phyloP scores from a whole-genome alignment of 2,797 vertebrate species.

The Carduelis carduelis region DNA sequence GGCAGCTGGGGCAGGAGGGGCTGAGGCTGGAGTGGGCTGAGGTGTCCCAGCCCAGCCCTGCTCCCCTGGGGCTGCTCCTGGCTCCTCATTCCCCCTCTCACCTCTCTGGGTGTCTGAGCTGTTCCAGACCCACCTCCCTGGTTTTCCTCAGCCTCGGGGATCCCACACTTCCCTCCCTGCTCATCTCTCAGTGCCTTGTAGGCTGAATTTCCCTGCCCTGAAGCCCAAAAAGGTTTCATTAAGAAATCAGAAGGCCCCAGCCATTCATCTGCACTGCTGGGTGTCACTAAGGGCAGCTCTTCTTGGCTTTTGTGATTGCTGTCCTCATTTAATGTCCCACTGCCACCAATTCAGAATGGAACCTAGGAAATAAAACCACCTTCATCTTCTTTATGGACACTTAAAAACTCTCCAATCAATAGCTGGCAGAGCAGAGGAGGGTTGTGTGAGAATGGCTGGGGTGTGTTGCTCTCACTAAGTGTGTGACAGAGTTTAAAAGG shows the following conservation, averaged over 20 bases:
- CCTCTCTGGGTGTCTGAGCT: neutral
- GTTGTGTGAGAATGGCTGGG: neutral
- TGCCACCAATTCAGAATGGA: neutral
- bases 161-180: neutral
- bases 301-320: neutral
- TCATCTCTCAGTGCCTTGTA: neutral
- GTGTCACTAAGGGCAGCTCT: neutral
- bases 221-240: neutral
- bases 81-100: neutral
- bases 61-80: neutral
- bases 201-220: neutral
- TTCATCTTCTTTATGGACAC: neutral
- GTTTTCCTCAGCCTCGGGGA: neutral
- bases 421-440: neutral
- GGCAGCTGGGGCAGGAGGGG: neutral
- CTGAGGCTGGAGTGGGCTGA: neutral
- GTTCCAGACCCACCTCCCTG: neutral
- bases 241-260: neutral
- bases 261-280: neutral
- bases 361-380: neutral
- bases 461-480: neutral
- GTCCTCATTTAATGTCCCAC: neutral
- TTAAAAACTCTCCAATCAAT: neutral
- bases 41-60: neutral
- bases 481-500: neutral